Percentiles rank a stretch among this genome's conserved stretches.
Conservation (phyloP, 2,888 invertebrate species). For the Micropterix aruncella region DNA sequence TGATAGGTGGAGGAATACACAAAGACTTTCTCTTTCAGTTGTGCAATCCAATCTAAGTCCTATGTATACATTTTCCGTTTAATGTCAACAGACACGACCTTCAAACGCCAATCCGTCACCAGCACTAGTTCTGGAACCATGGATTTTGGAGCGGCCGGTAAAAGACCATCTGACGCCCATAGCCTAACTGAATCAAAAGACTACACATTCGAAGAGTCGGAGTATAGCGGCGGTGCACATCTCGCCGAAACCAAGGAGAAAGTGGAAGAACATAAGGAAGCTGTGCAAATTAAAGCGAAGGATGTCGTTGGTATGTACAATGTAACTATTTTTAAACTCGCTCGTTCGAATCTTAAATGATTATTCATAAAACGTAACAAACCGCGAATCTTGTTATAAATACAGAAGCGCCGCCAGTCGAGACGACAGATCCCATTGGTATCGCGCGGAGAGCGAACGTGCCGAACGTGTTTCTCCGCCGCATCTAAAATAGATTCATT, state of each 20-base stretch:
- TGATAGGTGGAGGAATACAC: too few species aligned
- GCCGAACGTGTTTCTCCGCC: too few species aligned
- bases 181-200: constrained; percentile 36
- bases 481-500: too few species aligned
- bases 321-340: background rate
- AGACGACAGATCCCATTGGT: too few species aligned
- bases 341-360: too few species aligned
- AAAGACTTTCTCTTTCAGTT: too few species aligned
- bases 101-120: constrained; percentile 32
- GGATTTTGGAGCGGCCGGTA: constrained; percentile 32
- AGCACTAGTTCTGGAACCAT: constrained; percentile 32
- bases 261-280: constrained; percentile 18
- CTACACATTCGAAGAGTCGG: constrained; percentile 38
- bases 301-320: constrained; percentile 9
- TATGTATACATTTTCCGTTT: too few species aligned
- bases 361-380: too few species aligned
- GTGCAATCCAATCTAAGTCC: too few species aligned
- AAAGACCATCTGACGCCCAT: constrained; percentile 33
- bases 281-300: constrained; percentile 8
- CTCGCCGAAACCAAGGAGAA: constrained; percentile 21
- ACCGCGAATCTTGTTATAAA: too few species aligned
- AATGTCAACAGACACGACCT: constrained; percentile 10
- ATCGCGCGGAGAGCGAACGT: too few species aligned
- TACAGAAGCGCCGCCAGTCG: too few species aligned
- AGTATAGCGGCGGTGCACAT: constrained; percentile 34